A percentile compares a stretch with the other conserved stretches of the same genome.
These are phyloP conservation scores for Monochamus saltuarius DNA, from an alignment of 1,140 invertebrate genomes.

Conservation along the genomic window DNA sequence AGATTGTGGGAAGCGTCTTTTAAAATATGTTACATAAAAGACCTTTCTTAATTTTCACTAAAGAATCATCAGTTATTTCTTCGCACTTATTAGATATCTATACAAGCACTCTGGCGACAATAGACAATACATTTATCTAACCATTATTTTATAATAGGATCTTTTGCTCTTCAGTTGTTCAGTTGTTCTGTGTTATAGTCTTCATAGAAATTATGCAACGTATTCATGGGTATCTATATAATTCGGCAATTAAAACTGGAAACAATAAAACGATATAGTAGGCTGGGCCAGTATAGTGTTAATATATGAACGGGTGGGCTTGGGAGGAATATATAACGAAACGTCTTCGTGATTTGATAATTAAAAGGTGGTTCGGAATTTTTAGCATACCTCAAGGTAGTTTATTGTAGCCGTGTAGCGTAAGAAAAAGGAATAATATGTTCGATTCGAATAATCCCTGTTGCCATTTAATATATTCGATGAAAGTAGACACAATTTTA, in stretches of 20 bases:
- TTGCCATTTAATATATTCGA: no score
- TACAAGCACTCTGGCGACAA: no score
- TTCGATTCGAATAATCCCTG: no score
- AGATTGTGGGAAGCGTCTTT: no score
- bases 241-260: slow-evolving; percentile 10
- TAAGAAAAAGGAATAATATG: background rate
- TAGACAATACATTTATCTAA: no score
- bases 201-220: background rate
- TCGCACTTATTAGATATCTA: no score
- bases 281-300: slow-evolving; percentile 18
- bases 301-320: slow-evolving; percentile 19
- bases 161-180: no score
- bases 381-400: slow-evolving; percentile 20
- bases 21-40: no score
- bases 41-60: no score
- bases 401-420: slow-evolving; percentile 16
- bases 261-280: slow-evolving; percentile 2
- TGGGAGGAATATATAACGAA: slow-evolving; percentile 18
- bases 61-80: no score
- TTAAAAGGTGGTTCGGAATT: slow-evolving; percentile 20
- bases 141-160: no score
- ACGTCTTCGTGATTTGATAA: slow-evolving; percentile 20
- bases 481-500: no score
- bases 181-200: slow-evolving; percentile 1
- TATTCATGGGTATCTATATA: background rate